Conservation (phyloP, 2,888 invertebrate genomes). For the Lottia gigantea region DNA sequence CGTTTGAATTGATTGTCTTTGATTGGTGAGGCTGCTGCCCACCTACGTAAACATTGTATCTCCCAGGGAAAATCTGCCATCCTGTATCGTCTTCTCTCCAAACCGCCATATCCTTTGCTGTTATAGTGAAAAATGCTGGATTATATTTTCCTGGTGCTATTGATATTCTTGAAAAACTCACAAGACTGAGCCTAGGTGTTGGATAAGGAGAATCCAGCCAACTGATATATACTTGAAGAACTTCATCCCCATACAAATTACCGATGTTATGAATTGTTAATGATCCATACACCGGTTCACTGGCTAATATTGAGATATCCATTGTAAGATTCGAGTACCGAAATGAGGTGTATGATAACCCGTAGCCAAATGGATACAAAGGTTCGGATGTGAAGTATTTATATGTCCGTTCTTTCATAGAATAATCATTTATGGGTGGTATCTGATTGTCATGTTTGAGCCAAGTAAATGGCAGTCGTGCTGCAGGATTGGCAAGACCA, state of each 20-base stretch:
- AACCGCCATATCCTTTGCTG: background rate
- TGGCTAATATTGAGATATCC: constrained; percentile 34
- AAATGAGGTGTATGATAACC: constrained; percentile 41
- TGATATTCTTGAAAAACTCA: background rate
- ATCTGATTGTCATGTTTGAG: constrained; percentile 16
- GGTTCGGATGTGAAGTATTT: constrained; percentile 51
- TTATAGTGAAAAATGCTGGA: background rate
- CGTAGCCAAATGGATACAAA: constrained; percentile 48
- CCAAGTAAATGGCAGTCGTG: background rate
- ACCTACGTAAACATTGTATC: background rate
- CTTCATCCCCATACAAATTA: constrained; percentile 55
- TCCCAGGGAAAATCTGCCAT: background rate
- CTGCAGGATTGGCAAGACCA: constrained; percentile 1
- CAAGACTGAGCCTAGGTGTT: background rate
- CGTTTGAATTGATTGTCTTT: background rate
- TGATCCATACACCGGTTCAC: constrained; percentile 36
- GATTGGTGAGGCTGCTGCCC: background rate
- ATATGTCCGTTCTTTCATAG: constrained; percentile 57
- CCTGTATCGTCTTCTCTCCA: background rate
- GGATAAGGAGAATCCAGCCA: background rate
- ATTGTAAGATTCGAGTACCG: constrained; percentile 29
- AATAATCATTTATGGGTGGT: constrained; percentile 42
- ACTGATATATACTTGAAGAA: constrained; percentile 24
- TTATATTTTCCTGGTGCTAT: background rate
- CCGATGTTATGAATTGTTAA: constrained; percentile 51